Base-by-base conservation (phyloP, 1,140 invertebrate genomes). In the Calosoma granatense region DNA sequence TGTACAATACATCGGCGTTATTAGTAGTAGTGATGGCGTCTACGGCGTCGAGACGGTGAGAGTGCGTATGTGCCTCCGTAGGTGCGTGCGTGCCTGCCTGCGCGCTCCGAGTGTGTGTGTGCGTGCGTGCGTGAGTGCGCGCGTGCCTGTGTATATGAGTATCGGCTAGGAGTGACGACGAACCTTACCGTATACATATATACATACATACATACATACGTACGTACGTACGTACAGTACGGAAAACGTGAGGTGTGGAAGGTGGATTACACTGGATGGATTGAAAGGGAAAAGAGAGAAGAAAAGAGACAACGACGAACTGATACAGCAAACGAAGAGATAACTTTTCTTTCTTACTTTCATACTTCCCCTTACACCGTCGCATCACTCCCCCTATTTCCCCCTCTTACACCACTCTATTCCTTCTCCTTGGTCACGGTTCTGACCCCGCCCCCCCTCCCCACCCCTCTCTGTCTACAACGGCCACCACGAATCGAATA, bases 161-260 rank as follows among this genome's bases (percentile, higher is more conserved):
- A n/a, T n/a, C n/a, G n/a, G n/a, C n/a, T n/a, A n/a, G n/a, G n/a
- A n/a, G n/a, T n/a, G n/a, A n/a, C n/a, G n/a, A n/a, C n/a, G n/a
- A n/a, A n/a, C n/a, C n/a, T n/a, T n/a, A n/a, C n/a, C n/a, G n/a
- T n/a, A n/a, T 20, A 52, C 17, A 54, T 54, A 54, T 54, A 23
- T 52, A 52, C 14, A 52, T 52, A 52, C 20, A 54, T 54, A 54
- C 22, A 54, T 26, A 54, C 22, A 54, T 26, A 54, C 22, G 21
- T 22, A 54, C 22, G 2, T 26, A 54, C 22, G 21, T 23, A 54
- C 15, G 21, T 54, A 22, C 12, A 9, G 11, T 54, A n/a, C n/a
- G 14, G n/a, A 11, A 19, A n/a, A 22, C 53, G 20, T 54, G 14
- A 19, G 9, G 14, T 15, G 14, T 14, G 14, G 20, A 12, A 22